phyloP scores from a whole-genome alignment of 2,797 vertebrate species.

The Florisuga fusca region DNA sequence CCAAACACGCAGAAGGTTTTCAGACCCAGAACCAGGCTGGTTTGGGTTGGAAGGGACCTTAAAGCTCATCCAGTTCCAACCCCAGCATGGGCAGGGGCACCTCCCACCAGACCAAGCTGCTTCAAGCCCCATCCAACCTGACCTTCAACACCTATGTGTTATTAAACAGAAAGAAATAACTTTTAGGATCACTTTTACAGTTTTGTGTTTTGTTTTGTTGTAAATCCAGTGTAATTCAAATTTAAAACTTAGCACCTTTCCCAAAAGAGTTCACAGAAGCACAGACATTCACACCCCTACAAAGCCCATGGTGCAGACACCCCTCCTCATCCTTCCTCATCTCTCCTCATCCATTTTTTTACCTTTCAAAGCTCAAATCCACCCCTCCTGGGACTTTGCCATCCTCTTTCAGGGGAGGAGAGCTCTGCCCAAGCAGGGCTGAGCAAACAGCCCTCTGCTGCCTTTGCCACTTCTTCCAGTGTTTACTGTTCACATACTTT shows the following conservation, averaged over 20 bases:
- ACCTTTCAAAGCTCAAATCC: neutral
- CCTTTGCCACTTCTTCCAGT: neutral
- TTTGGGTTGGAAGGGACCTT: too few relatives aligned
- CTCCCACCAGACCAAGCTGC: too few relatives aligned
- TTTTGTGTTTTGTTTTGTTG: neutral
- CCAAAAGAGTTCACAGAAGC: neutral
- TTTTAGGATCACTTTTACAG: neutral
- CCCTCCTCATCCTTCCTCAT: neutral
- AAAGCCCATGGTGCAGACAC: accelerated
- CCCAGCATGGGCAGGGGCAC: too few relatives aligned
- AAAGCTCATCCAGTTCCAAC: too few relatives aligned
- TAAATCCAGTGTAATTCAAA: neutral
- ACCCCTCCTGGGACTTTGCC: neutral
- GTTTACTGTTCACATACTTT: neutral
- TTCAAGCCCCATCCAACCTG: too few relatives aligned
- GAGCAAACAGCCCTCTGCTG: neutral
- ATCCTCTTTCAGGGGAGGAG: accelerated
- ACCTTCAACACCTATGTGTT: too few relatives aligned
- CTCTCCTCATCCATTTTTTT: accelerated
- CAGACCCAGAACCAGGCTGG: accelerated
- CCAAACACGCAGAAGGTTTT: neutral
- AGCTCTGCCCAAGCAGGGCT: neutral
- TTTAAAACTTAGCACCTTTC: neutral
- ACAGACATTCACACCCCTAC: neutral
- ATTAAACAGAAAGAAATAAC: neutral